Conservation (phyloP, 2,113 vertebrate species). For the Notechis scutatus region DNA sequence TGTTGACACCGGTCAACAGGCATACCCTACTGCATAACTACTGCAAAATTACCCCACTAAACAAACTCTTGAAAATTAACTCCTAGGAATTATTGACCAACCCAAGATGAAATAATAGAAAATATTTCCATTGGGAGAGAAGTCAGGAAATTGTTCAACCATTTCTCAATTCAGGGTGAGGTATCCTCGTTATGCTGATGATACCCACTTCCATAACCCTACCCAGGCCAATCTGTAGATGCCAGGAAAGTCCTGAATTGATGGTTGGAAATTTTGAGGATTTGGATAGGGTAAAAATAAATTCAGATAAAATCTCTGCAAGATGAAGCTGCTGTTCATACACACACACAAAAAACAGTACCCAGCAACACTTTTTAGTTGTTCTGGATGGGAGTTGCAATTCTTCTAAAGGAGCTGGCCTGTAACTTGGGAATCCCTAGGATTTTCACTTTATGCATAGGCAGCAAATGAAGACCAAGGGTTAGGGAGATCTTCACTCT, state of each 20-base stretch:
- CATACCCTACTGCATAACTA: background rate
- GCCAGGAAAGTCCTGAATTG: background rate
- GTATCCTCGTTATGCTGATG: background rate
- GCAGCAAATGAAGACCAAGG: background rate
- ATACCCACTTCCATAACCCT: no score
- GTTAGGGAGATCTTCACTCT: background rate
- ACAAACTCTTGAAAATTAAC: background rate
- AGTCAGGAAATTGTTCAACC: background rate
- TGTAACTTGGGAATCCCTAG: background rate
- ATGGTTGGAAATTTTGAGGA: background rate
- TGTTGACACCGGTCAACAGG: background rate
- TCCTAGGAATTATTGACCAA: background rate
- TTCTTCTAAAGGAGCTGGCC: background rate
- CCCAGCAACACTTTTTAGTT: background rate
- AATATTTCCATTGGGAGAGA: background rate
- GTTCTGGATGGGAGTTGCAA: background rate
- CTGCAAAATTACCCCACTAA: background rate
- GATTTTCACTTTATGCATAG: background rate
- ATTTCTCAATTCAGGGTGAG: background rate
- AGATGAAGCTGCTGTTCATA: background rate
- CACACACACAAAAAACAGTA: background rate
- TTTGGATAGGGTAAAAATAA: background rate
- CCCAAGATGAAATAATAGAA: background rate
- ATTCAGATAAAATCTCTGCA: background rate
- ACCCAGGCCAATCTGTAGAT: no score